These are phyloP conservation scores for Oncorhynchus kisutch DNA, from an alignment of 2,113 vertebrate species.

Conservation along the genomic window DNA sequence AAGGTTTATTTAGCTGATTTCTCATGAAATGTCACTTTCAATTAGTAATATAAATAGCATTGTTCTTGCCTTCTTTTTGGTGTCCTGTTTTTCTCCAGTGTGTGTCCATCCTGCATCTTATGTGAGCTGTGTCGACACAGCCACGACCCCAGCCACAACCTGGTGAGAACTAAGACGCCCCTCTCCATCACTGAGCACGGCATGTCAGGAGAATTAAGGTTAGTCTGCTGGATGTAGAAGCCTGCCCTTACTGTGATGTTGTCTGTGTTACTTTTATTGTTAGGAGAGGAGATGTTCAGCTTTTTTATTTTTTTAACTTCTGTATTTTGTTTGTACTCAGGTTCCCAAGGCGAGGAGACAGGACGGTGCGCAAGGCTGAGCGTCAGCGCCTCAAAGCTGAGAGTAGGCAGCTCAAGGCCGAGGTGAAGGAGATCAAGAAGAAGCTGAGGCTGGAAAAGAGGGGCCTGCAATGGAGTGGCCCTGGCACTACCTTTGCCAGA, in stretches of 20 bases:
- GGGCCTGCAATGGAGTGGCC: slow-evolving; percentile 88
- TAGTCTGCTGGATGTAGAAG: slow-evolving; percentile 35
- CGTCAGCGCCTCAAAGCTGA: slow-evolving; percentile 93
- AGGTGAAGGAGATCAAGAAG: slow-evolving; percentile 95
- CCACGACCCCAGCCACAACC: slow-evolving; percentile 86
- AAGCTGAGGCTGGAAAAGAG: slow-evolving; percentile 94
- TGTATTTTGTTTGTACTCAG: slow-evolving; percentile 67
- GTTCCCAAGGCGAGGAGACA: slow-evolving; percentile 92
- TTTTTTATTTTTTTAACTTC: slow-evolving; percentile 50
- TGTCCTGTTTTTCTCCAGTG: slow-evolving; percentile 61
- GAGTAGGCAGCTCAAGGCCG: slow-evolving; percentile 93
- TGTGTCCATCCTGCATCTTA: slow-evolving; percentile 89
- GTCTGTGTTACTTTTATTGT: not conserved
- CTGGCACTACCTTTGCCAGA: slow-evolving; percentile 80
- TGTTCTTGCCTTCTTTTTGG: not conserved
- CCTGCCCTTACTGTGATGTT: not conserved
- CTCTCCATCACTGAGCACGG: slow-evolving; percentile 78
- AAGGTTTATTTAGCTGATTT: not conserved
- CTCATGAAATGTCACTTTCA: too few species aligned
- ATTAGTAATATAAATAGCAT: not conserved
- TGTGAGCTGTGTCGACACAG: slow-evolving; percentile 87
- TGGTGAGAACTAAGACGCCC: slow-evolving; percentile 89
- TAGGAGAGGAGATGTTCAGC: too few species aligned
- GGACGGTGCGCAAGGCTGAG: slow-evolving; percentile 93
- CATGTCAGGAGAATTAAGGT: slow-evolving; percentile 76